Conservation (phyloP, 2,113 vertebrate species). For the Gila orcuttii region DNA sequence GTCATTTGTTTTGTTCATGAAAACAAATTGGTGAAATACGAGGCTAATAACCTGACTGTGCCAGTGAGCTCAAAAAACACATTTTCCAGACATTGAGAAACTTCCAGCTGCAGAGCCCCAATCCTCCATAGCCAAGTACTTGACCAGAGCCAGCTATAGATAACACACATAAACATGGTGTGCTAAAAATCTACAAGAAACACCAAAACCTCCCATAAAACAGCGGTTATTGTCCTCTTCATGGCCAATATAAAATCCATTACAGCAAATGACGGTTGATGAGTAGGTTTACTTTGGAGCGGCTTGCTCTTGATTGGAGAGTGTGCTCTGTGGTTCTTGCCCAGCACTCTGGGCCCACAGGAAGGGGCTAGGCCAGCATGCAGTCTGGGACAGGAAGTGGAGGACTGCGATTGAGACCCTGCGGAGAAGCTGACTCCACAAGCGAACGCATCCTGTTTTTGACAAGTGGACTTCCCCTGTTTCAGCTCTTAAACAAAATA, state of each 20-base stretch:
- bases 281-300: conserved; percentile 45
- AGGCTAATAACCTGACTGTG: conserved; percentile 54
- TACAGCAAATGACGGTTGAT: conserved; percentile 38
- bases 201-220: conserved; percentile 19
- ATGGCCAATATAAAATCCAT: conserved; percentile 36
- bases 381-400: conserved; percentile 68
- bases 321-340: conserved; percentile 47
- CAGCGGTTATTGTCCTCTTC: conserved; percentile 19
- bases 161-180: not conserved
- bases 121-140: conserved; percentile 26
- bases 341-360: conserved; percentile 57
- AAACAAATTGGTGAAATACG: conserved; percentile 50
- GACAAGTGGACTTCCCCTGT: conserved; percentile 73
- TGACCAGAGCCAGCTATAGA: conserved; percentile 32
- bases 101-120: conserved; percentile 66
- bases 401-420: conserved; percentile 67
- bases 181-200: conserved; percentile 19
- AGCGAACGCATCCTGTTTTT: conserved; percentile 75
- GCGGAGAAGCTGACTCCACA: conserved; percentile 70
- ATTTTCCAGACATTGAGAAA: conserved; percentile 70
- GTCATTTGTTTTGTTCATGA: conserved; percentile 54
- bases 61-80: conserved; percentile 62
- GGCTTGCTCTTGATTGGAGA: conserved; percentile 16
- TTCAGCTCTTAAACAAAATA: conserved; percentile 66
- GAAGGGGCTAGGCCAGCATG: conserved; percentile 66